Base-by-base conservation (phyloP, 2,797 vertebrate species). In the Aplochiton taeniatus region DNA sequence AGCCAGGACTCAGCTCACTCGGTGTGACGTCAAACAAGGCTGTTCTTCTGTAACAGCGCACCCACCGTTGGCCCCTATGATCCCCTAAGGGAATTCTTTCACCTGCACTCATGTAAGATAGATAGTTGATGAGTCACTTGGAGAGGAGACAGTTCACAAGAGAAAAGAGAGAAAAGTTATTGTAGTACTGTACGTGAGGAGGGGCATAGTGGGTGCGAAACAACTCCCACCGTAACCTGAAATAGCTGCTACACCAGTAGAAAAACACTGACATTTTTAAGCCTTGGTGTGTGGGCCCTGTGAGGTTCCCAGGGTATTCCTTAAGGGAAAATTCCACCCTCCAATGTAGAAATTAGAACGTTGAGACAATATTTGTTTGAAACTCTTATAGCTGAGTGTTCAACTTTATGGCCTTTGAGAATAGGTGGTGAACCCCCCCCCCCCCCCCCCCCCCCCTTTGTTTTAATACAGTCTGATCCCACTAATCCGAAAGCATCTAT, bases 321-420 rank as follows among this genome's bases (percentile, higher is more conserved):
- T 85, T 65, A 56, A 78, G 78, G 14, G 63, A 83, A 76, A 70
- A 82, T 85, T 88, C 85, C 77, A 81, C 69, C 69, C 73, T 69
- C 70, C 69, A 70, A 68, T 58, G 79, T 75, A 86, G 84, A 84
- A 85, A 63, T 70, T 18, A 48, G 57, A 58, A 16, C 58, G 47
- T 60, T 60, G 75, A 64, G 63, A 86, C 81, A 91, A 89, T 87
- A 89, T 90, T 91, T 59, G 72, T 85, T 85, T 83, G 84, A 52
- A 9, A 52, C 70, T 63, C 68, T 42, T 85, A 82, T 79, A 85
- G 83, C 85, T 80, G 86, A 85, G 80, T 72, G 70, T 76, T 41
- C 13, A 56, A 14, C 54, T 9, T 42, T 56, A 31, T 56, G 31
- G 77, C 69, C 83, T 84, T 83, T 85, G 83, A 85, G 69, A 73